A percentile compares a stretch with the other conserved stretches of the same genome.
phyloP scores from a whole-genome alignment of 2,888 invertebrate species.

The Hirtodrosophila histrioides region DNA sequence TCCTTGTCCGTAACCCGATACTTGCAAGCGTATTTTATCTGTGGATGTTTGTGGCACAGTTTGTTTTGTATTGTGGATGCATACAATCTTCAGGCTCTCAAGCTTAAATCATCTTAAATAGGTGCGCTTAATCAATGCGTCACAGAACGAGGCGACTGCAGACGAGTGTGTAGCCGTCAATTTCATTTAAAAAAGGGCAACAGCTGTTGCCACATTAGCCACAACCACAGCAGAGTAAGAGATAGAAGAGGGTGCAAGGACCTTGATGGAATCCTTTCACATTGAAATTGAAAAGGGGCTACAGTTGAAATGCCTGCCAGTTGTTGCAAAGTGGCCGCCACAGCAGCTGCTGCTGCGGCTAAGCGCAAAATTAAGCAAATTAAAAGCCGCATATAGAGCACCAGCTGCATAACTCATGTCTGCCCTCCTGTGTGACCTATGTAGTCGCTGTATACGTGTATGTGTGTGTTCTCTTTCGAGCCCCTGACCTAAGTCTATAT shows the following conservation, averaged over 20 bases:
- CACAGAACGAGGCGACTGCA: slow-evolving; percentile 19
- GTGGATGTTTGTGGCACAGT: no score
- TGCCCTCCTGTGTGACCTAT: slow-evolving; percentile 24
- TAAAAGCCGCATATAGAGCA: slow-evolving; percentile 72
- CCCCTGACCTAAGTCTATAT: slow-evolving; percentile 30
- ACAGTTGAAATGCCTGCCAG: slow-evolving; percentile 37
- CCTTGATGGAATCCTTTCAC: slow-evolving; percentile 57
- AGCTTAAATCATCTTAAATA: slow-evolving; percentile 27
- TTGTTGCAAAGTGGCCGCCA: slow-evolving; percentile 50
- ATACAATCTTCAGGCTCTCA: background rate
- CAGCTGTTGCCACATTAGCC: slow-evolving; percentile 75
- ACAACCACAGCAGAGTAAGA: slow-evolving; percentile 15
- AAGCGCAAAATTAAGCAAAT: slow-evolving; percentile 79
- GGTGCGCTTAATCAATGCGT: slow-evolving; percentile 61
- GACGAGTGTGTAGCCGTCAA: slow-evolving; percentile 30
- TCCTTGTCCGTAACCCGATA: no score
- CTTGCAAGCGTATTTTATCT: no score
- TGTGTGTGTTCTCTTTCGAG: slow-evolving; percentile 6
- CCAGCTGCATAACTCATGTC: slow-evolving; percentile 72
- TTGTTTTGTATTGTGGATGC: no score
- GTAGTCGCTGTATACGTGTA: slow-evolving; percentile 1
- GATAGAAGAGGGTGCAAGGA: slow-evolving; percentile 1
- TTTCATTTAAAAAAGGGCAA: slow-evolving; percentile 56
- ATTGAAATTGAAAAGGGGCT: slow-evolving; percentile 54
- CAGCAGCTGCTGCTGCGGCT: slow-evolving; percentile 56